Conservation (phyloP, 1,140 invertebrate genomes). For the Bombyx mori region ASM3026992v2 NC_085117.1:2634001-2634500, state of each 20-base stretch:
- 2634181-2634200: slow-evolving; percentile 26
- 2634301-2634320: slow-evolving; percentile 29
- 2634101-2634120: slow-evolving; percentile 17
- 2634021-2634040: too few relatives aligned
- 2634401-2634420: too few relatives aligned
- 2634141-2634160: neutral
- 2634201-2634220: slow-evolving; percentile 41
- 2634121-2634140: neutral
- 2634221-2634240: slow-evolving; percentile 36
- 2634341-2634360: too few relatives aligned
- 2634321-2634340: too few relatives aligned
- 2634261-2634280: neutral
- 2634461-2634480: too few relatives aligned
- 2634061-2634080: slow-evolving; percentile 2
- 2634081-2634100: neutral
- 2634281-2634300: slow-evolving; percentile 27
- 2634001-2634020: too few relatives aligned
- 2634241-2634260: neutral
- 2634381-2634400: too few relatives aligned
- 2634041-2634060: neutral
- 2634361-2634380: too few relatives aligned
- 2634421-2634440: too few relatives aligned
- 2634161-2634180: slow-evolving; percentile 19
- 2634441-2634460: too few relatives aligned
- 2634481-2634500: too few relatives aligned